Percentiles rank a stretch among this genome's conserved stretches.
Conservation (phyloP, 37 sponge, comb jelly and placozoan species). For the Chondrilla cf. caribensis region DNA sequence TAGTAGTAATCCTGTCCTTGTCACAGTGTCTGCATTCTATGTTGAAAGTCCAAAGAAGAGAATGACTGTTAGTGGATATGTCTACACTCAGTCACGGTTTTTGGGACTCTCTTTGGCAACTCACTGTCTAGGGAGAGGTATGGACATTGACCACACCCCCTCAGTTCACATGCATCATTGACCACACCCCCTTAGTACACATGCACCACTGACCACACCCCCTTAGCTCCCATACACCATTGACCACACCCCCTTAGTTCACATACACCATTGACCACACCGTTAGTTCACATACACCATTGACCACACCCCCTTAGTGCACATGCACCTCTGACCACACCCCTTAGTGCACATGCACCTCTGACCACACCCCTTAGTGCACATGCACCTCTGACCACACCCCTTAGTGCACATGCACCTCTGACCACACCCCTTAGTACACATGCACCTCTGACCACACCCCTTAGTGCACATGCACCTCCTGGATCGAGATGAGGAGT, state of each 20-base stretch:
- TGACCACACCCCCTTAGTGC: too few relatives aligned
- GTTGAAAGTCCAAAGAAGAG: conserved; percentile 82
- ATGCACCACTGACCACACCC: not conserved
- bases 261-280: too few relatives aligned
- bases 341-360: too few relatives aligned
- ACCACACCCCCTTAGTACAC: not conserved
- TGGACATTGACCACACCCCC: not conserved
- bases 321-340: too few relatives aligned
- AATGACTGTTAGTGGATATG: conserved; percentile 76
- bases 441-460: too few relatives aligned
- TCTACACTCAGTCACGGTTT: conserved; percentile 93
- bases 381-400: too few relatives aligned
- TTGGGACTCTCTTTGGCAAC: conserved; percentile 96
- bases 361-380: too few relatives aligned
- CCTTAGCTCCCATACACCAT: not conserved
- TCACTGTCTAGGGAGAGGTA: conserved; percentile 83
- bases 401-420: too few relatives aligned
- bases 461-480: conserved; percentile 61
- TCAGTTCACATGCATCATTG: too few relatives aligned
- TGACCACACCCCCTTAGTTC: not conserved
- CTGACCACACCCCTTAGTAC: too few relatives aligned
- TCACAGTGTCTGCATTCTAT: conserved; percentile 91
- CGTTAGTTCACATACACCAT: too few relatives aligned
- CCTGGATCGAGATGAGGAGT: conserved; percentile 89
- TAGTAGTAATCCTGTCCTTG: not conserved